Percentiles rank a stretch among this genome's conserved stretches.
Evolutionary conservation across 2,113 vertebrate genomes (phyloP).

Genomic region (Clarias gariepinus): DNA sequence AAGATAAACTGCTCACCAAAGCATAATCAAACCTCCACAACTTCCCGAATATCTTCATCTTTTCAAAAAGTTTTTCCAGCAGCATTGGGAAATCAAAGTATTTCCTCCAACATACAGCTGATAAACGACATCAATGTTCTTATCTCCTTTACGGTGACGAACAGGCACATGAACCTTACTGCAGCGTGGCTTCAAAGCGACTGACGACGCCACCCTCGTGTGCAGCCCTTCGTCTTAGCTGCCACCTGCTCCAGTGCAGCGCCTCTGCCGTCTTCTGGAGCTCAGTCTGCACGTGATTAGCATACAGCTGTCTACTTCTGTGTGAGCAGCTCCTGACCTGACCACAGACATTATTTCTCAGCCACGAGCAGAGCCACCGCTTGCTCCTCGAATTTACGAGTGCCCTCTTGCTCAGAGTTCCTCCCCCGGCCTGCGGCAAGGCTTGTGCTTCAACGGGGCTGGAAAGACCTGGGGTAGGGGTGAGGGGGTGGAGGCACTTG

Average conservation of each 20-base stretch:
- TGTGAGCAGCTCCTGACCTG: constrained; percentile 28
- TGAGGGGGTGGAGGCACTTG: neutral
- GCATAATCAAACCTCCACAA: constrained; percentile 65
- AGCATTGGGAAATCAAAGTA: constrained; percentile 53
- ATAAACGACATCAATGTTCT: constrained; percentile 21
- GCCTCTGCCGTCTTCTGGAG: constrained; percentile 7
- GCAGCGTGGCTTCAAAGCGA: neutral
- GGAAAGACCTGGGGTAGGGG: neutral
- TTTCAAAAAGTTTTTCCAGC: constrained; percentile 63
- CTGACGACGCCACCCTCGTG: constrained; percentile 22
- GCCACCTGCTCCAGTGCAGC: constrained; percentile 45
- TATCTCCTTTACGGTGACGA: constrained; percentile 5
- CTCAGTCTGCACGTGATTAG: constrained; percentile 59
- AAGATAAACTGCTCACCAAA: constrained; percentile 70
- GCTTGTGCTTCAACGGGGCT: constrained; percentile 27
- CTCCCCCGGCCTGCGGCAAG: constrained; percentile 10
- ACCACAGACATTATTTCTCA: constrained; percentile 60
- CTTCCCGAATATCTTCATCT: constrained; percentile 81
- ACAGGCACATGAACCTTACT: neutral
- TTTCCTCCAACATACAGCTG: neutral
- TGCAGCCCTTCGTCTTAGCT: constrained; percentile 19
- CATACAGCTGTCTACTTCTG: constrained; percentile 71
- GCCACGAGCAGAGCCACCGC: constrained; percentile 25
- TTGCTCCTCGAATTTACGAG: constrained; percentile 60
- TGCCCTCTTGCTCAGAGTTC: constrained; percentile 40